Conservation (phyloP, 2,113 vertebrate species). For the Odocoileus virginianus region DNA sequence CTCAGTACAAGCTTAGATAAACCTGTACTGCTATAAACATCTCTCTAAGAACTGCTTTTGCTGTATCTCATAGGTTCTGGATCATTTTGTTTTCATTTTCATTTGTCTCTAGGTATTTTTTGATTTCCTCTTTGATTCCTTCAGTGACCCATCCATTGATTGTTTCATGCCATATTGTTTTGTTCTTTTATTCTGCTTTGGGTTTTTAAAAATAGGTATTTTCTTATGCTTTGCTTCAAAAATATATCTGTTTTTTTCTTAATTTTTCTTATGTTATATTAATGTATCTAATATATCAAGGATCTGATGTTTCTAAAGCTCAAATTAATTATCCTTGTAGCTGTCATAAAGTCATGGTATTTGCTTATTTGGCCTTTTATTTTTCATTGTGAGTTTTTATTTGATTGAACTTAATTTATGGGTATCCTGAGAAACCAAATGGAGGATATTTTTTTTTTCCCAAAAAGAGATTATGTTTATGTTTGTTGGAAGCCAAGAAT, state of each 20-base stretch:
- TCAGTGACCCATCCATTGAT: background rate
- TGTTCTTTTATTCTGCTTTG: background rate
- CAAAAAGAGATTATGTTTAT: background rate
- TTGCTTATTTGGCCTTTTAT: background rate
- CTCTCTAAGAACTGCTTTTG: background rate
- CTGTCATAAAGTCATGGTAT: background rate
- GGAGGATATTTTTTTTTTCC: background rate
- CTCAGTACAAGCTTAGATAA: background rate
- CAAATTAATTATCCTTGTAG: background rate
- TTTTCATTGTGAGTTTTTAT: background rate
- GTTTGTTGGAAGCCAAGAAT: background rate
- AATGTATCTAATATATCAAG: background rate
- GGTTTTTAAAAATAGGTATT: background rate
- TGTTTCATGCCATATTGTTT: background rate
- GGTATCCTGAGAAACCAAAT: background rate
- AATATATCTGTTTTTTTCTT: background rate
- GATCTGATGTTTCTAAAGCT: background rate
- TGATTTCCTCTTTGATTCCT: background rate
- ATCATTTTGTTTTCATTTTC: background rate
- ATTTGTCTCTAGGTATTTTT: background rate
- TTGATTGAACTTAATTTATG: background rate
- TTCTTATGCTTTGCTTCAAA: background rate
- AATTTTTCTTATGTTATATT: background rate
- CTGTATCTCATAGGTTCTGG: background rate
- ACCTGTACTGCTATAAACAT: background rate